Percentiles rank a stretch among this genome's conserved stretches.
Evolutionary conservation across 2,888 invertebrate genomes (phyloP).

Genomic region (Acrobeloides nanus): DNA sequence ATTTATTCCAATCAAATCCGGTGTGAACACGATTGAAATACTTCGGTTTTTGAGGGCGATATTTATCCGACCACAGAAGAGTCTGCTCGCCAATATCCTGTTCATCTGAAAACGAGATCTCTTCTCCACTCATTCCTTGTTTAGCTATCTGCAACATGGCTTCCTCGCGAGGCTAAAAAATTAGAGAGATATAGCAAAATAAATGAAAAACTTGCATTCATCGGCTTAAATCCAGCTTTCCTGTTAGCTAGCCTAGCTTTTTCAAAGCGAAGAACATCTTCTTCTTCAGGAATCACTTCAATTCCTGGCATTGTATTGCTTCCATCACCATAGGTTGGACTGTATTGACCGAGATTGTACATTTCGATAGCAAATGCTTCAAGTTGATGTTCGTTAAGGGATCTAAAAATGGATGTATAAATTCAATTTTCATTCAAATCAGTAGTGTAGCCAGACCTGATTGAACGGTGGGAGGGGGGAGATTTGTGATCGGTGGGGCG

Average conservation of each 20-base stretch:
- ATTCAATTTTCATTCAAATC: too few species aligned
- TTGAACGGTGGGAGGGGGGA: too few species aligned
- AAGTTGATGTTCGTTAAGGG: constrained; percentile 33
- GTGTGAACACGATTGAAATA: constrained; percentile 79
- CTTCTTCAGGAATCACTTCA: constrained; percentile 68
- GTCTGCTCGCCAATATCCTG: constrained; percentile 71
- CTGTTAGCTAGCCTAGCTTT: background rate
- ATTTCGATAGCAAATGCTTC: constrained; percentile 55
- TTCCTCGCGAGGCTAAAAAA: constrained; percentile 56
- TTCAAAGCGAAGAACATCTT: constrained; percentile 61
- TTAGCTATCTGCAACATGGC: constrained; percentile 73
- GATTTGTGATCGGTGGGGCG: too few species aligned
- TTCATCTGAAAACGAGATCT: constrained; percentile 64
- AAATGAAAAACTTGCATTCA: constrained; percentile 8
- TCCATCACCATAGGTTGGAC: constrained; percentile 54
- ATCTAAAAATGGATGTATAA: constrained; percentile 14
- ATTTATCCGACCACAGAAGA: constrained; percentile 94
- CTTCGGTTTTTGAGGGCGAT: constrained; percentile 87
- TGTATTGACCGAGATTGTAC: constrained; percentile 76
- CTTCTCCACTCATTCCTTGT: constrained; percentile 76
- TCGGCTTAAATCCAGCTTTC: constrained; percentile 7
- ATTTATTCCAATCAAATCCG: constrained; percentile 99
- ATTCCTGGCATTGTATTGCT: constrained; percentile 61
- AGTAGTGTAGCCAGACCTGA: too few species aligned
- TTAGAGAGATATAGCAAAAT: background rate